phyloP scores from a whole-genome alignment of 2,888 invertebrate genomes.

The Heterodera filipjevi region DNA sequence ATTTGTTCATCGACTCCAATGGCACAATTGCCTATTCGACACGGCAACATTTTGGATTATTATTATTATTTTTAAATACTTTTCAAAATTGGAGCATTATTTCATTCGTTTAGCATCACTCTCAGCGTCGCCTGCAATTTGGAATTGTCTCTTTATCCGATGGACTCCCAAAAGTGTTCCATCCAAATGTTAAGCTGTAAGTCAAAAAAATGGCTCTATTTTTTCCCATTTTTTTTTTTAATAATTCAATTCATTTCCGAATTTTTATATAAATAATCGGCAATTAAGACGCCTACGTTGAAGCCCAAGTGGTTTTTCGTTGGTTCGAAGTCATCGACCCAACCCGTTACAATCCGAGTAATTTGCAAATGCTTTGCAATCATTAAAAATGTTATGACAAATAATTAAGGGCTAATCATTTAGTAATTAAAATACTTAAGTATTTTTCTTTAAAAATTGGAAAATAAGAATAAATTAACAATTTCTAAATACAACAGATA shows the following conservation, averaged over 20 bases:
- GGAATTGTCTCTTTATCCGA: constrained; percentile 54
- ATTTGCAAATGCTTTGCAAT: no score
- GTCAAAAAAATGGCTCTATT: not conserved
- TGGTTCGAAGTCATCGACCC: constrained; percentile 56
- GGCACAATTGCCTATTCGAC: constrained; percentile 44
- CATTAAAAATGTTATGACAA: no score
- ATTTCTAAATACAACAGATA: constrained; percentile 41
- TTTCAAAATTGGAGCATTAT: not conserved
- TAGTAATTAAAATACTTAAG: no score
- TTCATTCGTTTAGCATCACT: constrained; percentile 35
- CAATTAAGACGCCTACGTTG: constrained; percentile 61
- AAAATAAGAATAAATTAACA: no score
- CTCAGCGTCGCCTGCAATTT: constrained; percentile 49
- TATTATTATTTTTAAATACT: not conserved
- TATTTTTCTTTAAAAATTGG: no score
- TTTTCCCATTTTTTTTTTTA: not conserved
- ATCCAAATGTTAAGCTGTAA: constrained; percentile 58
- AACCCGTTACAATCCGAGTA: constrained; percentile 53
- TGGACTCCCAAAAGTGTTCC: constrained; percentile 59
- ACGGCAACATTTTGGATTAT: constrained; percentile 10
- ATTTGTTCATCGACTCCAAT: constrained; percentile 49
- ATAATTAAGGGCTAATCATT: no score
- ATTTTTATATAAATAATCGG: not conserved
- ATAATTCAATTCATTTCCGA: not conserved
- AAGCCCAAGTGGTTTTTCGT: constrained; percentile 57